Evolutionary conservation across 2,888 invertebrate genomes (phyloP).

Genomic region (Caenorhabditis parvicauda): DNA sequence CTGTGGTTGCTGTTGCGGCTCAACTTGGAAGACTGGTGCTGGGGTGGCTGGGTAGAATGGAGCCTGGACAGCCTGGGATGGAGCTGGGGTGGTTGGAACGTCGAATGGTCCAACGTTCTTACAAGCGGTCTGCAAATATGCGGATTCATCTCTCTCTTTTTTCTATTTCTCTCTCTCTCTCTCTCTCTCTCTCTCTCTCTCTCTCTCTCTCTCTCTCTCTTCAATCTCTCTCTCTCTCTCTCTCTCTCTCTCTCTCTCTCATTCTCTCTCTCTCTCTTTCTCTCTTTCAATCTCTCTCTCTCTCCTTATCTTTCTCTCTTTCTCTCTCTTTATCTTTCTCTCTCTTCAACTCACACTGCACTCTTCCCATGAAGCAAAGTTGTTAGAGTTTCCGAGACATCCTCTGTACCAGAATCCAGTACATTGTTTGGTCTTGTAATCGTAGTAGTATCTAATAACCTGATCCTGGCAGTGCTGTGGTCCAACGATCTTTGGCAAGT

Average conservation of each 20-base stretch:
- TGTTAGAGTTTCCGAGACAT: slow-evolving; percentile 61
- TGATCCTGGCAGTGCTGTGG: slow-evolving; percentile 52
- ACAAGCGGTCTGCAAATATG: slow-evolving; percentile 40
- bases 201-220: too few species aligned
- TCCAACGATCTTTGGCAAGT: slow-evolving; percentile 59
- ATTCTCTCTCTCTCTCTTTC: not conserved
- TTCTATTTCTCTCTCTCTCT: not conserved
- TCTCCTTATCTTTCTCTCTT: too few species aligned
- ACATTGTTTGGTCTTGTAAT: slow-evolving; percentile 53
- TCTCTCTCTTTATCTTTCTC: too few species aligned
- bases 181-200: too few species aligned
- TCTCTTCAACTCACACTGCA: slow-evolving; percentile 34
- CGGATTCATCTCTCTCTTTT: not conserved
- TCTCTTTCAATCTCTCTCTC: too few species aligned
- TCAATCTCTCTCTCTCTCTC: too few species aligned
- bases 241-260: too few species aligned
- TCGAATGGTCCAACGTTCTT: slow-evolving; percentile 42
- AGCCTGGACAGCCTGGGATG: slow-evolving; percentile 16
- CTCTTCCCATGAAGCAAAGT: slow-evolving; percentile 57
- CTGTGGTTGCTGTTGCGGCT: too few species aligned
- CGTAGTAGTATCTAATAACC: slow-evolving; percentile 56
- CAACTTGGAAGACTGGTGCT: not conserved
- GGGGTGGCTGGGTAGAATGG: slow-evolving; percentile 5
- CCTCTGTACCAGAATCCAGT: slow-evolving; percentile 62
- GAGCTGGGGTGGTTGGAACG: slow-evolving; percentile 27